Evolutionary conservation across 2,113 vertebrate genomes (phyloP), one percentile per base, ranked within the genome.

Genomic region (Tachycineta bicolor): DNA sequence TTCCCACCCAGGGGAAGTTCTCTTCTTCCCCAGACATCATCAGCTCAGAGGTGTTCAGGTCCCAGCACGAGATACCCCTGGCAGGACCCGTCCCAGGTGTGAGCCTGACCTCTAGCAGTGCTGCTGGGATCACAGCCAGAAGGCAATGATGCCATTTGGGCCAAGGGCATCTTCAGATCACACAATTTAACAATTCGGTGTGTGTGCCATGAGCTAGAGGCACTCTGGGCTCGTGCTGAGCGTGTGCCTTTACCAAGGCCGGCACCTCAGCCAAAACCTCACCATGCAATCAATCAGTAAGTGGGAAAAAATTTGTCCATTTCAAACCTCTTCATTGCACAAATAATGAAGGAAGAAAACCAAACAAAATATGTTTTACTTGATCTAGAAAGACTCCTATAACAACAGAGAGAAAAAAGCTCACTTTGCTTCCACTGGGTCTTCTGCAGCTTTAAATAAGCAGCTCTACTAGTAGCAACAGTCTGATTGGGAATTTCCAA

Each of bases 371-470:
- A 20, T 3, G 29, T 15, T 59, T 22, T 31, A 56, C 15, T 86
- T 59, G 29, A 68, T 2, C 6, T 10, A 73, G 41, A 76, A 87
- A 82, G 31, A 33, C 24, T 76, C 29, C 22, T 49, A 1, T 3
- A 85, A 76, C 14, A 69, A 49, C 43, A 79, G 28, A 79, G 34
- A 41, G 11, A 34, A 65, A 79, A 79, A 76, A 73, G 28, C 37
- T 90, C 47, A 25, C 59, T 80, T 77, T 70, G 37, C 7, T 37
- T 91, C 53, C 12, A 26, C 15, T 65, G 28, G 50, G 34, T 75
- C 44, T 92, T 94, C 44, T 70, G 52, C 55, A 86, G 85, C 55
- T 96, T 92, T 87, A 90, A 93, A 46, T 31, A 81, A 89, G 25
- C 59, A 94, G 67, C 52, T 50, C 79, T 71, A 81, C 47, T 12